A percentile compares a stretch with the other conserved stretches of the same genome.
Evolutionary conservation across 2,113 vertebrate genomes (phyloP).

Genomic region (Galeopterus variegatus): DNA sequence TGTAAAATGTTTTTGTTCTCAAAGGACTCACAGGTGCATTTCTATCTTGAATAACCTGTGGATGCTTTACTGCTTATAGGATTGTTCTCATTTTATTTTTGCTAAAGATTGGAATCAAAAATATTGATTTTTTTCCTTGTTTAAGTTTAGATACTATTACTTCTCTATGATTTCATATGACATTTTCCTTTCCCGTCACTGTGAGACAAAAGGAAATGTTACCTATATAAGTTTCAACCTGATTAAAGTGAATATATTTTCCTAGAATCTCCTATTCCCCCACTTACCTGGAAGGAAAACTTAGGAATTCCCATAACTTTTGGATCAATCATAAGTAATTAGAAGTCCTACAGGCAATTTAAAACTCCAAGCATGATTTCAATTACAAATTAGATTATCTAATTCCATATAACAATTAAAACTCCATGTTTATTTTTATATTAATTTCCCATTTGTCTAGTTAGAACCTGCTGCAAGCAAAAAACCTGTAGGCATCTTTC

Average conservation of each 20-base stretch:
- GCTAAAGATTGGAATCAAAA: neutral
- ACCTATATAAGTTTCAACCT: neutral
- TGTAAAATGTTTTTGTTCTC: neutral
- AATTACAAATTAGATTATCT: neutral
- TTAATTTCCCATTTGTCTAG: neutral
- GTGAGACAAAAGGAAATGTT: slow-evolving; percentile 41
- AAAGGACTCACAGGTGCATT: neutral
- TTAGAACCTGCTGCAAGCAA: neutral
- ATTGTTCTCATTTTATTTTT: slow-evolving; percentile 10
- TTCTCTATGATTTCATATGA: neutral
- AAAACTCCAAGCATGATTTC: slow-evolving; percentile 10
- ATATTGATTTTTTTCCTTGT: neutral
- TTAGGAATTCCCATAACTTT: neutral
- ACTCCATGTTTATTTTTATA: neutral
- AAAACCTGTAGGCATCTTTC: neutral
- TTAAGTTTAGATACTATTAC: slow-evolving; percentile 8
- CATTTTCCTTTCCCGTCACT: neutral
- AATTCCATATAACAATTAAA: slow-evolving; percentile 18
- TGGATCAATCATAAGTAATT: neutral
- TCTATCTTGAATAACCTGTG: slow-evolving; percentile 24
- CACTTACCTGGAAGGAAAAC: neutral
- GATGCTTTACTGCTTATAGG: neutral
- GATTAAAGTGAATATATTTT: neutral
- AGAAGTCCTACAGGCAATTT: neutral
- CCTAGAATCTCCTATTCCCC: slow-evolving; percentile 11